Base-by-base conservation (phyloP, 2,888 invertebrate species). In the Acanthopleura granulata region DNA sequence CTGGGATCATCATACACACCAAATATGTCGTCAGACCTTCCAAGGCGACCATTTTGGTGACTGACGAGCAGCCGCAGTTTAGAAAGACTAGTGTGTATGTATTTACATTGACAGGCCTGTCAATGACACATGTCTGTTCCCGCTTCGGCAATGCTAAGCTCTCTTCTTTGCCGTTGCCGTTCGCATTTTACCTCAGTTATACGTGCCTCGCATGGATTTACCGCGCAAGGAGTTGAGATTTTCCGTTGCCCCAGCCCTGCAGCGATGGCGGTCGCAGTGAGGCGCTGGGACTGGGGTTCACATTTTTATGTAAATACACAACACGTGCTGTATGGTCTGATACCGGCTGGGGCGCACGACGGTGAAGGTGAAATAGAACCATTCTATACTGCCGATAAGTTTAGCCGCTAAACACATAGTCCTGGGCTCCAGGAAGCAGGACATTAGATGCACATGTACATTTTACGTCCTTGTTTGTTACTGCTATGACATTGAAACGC, bases 1-100 rank as follows among this genome's bases (percentile, higher is more conserved):
- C 80, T 29, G 81, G 77, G 16, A 79, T 72, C 1, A 76, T 75
- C 15, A 80, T 50, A 73, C 62, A 77, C 16, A 72, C 71, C 61
- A 77, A 29, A 62, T 66, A 66, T 27, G 29, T 27, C 22, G 66
- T 6, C 16, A 66, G 6, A 27, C 66, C 66, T 27, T 66, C 66
- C 29, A 27, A 12, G n/a, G 22, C 57, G 57, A n/a, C 57, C 57
- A 57, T 57, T 18, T 18, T 57, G 3, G 22, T 6, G 18, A 22
- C 6, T 57, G 57, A 22, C 57, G 12, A 40, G n/a, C n/a, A 6
- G 40, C 9, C 40, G 4, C 40, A 6, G 40, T 40, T 40, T 40
- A 6, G 9, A 9, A 40, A 40, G 9, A 40, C 3, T 9, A 40
- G 40, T 40, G 40, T 40, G 9, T 40, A 40, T 40, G 40, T 40